Evolutionary conservation across 2,797 vertebrate genomes (phyloP).

Genomic region (Pseudocheirus occidentalis): DNA sequence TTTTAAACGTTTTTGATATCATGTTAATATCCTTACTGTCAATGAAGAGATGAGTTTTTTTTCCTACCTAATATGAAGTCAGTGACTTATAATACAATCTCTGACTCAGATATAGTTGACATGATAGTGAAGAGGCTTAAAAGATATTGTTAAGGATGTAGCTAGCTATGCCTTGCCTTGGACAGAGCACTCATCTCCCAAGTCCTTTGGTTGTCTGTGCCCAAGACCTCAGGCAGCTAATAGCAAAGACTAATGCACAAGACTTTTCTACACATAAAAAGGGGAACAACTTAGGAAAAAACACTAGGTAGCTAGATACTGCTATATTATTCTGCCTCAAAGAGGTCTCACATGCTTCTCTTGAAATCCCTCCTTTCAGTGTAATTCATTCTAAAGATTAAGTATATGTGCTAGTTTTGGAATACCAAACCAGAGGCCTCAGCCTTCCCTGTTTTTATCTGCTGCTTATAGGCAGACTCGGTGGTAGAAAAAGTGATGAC

Average conservation of each 20-base stretch:
- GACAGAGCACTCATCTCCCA: neutral
- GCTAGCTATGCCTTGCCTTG: neutral
- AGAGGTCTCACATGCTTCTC: neutral
- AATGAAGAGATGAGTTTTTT: neutral
- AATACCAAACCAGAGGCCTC: neutral
- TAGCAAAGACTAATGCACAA: neutral
- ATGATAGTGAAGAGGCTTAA: neutral
- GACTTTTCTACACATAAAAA: neutral
- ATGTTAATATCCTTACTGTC: neutral
- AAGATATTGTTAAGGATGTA: neutral
- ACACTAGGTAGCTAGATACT: neutral
- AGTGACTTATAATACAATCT: neutral
- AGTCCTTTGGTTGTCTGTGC: neutral
- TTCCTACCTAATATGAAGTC: neutral
- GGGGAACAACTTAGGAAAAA: neutral
- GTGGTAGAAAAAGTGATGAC: neutral
- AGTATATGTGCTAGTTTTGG: neutral
- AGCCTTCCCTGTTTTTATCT: neutral
- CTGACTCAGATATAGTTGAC: neutral
- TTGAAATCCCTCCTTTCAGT: neutral
- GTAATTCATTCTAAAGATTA: neutral
- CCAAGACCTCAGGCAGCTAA: neutral
- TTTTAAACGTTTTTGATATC: neutral
- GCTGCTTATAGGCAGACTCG: neutral
- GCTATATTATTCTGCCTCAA: neutral